Base-by-base conservation (phyloP, 2,113 vertebrate genomes). In the Rostratula benghalensis region DNA sequence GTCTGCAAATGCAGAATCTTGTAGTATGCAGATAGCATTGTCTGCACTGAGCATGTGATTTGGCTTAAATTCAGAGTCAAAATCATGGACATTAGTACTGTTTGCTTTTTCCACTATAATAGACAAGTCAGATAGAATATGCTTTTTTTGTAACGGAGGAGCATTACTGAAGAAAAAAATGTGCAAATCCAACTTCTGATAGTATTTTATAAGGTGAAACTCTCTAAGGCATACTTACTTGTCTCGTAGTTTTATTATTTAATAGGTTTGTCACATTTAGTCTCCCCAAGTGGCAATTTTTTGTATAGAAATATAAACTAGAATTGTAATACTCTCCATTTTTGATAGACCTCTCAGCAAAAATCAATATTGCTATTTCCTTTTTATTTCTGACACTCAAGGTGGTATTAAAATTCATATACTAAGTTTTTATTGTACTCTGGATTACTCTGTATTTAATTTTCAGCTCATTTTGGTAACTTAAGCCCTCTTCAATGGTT, bases 321-420 rank as follows among this genome's bases (percentile, higher is more conserved):
- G 73, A 79, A 84, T 93, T 78, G 74, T 35, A 93, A 60, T 81
- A 33, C 13, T 71, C 20, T 67, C 31, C 17, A 65, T 93, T 93
- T 94, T 93, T 61, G 75, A 84, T 12, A 79, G 76, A 83, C 27
- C 18, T 96, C 28, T 93, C 79, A 90, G 53, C 11, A 78, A 90
- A 96, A 94, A 95, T 94, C 90, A 97, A 45, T 97, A 93, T 93
- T 92, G 95, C 75, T 23, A 79, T 95, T 95, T 96, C 61, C 54
- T 92, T 79, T 92, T 91, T 33, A 90, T 94, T 95, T 67, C 46
- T 86, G 93, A 88, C n/a, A 94, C 71, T 41, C 45, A 79, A 71
- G 22, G 80, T 24, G 7, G 30, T 83, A 94, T 96, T 95, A 90
- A 89, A 93, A 92, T 75, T 60, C 39, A 13, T 78, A 61, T n/a